Base-by-base conservation (phyloP, 1,140 invertebrate species). In the Sycophila sp. region DNA sequence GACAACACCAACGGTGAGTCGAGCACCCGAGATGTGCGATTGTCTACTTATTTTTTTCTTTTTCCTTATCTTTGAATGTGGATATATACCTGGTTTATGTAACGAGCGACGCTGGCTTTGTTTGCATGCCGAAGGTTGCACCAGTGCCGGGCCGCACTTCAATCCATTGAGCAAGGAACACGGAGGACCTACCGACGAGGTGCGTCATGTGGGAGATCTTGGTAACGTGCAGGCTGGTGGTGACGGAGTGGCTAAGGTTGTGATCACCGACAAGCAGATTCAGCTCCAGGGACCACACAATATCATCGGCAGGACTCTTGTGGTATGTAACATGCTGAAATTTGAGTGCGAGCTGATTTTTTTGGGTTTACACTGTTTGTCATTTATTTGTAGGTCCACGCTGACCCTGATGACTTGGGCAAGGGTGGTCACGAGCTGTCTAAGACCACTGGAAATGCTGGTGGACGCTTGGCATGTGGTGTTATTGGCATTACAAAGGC, bases 401-500 rank as follows among this genome's bases (percentile, higher is more conserved):
- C 93, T 69, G 96, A 97, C 85, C 90, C 91, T 47, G 98, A 99
- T 88, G 98, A 99, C 87, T 88, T 99, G 51, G 98, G 97, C 5
- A 88, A 92, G 73, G 97, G 97, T 66, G 96, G 95, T 2, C 94
- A 98, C 80, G 95, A 98, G 80, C 88, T 97, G 49, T 98, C 96
- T 85, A 93, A 94, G 86, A 94, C 94, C 13, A 99, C 98, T 58
- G 98, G 98, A 32, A 99, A 99, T 87, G 97, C 98, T 74, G 98
- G 98, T 4, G 96, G 92, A 60, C 91, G 98, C 76, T 88, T 97
- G 71, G 97, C 96, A 22, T 99, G 98, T 83, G 98, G 98, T 66
- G 95, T 99, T n/a, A 98, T 99, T 87, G 98, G 96, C 38, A 88
- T 97, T 64, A 87, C 91, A 40, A 91, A 92, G 75, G 69, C 81